These are phyloP conservation scores for Falco concolor DNA, from an alignment of 2,797 vertebrate species.

Conservation along the genomic window DNA sequence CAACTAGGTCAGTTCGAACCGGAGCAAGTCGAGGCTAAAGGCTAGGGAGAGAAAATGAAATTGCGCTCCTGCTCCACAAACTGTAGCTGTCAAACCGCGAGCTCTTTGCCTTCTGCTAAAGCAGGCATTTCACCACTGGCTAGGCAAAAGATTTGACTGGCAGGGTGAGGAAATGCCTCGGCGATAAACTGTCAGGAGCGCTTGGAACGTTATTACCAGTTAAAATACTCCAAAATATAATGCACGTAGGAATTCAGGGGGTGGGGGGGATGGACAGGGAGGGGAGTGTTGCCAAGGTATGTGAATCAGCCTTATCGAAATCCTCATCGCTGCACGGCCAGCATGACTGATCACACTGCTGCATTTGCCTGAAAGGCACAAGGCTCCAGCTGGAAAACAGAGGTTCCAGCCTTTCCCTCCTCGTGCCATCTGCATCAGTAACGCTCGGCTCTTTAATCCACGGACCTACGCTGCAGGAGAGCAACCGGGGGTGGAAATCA, in stretches of 20 bases:
- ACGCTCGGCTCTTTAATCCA: background rate
- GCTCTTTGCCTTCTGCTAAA: background rate
- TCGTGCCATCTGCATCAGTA: background rate
- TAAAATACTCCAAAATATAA: constrained; percentile 8
- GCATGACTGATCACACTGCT: constrained; percentile 8
- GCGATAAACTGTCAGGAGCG: background rate
- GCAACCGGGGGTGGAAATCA: background rate
- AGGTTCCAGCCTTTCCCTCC: background rate
- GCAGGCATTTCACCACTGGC: background rate
- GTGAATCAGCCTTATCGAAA: background rate
- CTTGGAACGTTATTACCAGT: background rate
- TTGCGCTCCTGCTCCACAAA: background rate
- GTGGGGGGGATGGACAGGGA: background rate
- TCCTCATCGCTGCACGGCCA: background rate
- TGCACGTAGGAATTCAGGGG: background rate
- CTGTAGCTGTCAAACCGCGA: background rate
- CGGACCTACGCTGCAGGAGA: background rate
- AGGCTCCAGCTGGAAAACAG: background rate
- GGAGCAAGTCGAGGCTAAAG: background rate
- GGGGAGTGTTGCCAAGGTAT: background rate
- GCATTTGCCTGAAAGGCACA: background rate
- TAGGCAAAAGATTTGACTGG: background rate
- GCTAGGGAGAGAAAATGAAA: constrained; percentile 38
- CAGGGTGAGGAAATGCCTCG: background rate
- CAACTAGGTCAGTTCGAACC: constrained; percentile 62